These are phyloP conservation scores for Panurus biarmicus DNA, from an alignment of 2,113 vertebrate species.

Conservation along the genomic window DNA sequence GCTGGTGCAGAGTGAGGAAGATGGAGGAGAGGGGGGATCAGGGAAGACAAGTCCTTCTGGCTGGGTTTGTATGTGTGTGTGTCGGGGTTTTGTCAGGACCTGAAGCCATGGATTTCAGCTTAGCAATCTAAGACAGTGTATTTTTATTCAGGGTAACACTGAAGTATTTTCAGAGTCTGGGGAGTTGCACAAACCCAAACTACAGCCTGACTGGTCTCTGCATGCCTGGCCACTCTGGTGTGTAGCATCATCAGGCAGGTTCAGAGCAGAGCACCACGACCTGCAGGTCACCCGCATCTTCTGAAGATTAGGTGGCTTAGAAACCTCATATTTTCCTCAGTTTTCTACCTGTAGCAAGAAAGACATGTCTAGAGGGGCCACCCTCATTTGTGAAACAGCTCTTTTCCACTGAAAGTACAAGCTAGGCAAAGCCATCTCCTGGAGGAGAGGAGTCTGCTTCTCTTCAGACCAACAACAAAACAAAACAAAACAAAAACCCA, in stretches of 20 bases:
- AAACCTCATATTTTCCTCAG: background rate
- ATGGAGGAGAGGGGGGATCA: background rate
- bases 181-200: background rate
- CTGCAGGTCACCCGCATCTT: background rate
- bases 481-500: background rate
- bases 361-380: background rate
- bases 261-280: fast-evolving
- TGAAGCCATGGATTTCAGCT: background rate
- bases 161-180: background rate
- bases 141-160: background rate
- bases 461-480: background rate
- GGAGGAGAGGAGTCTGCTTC: background rate
- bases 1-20: background rate
- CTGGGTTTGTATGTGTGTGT: background rate
- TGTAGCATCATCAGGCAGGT: background rate
- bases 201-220: background rate
- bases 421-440: background rate
- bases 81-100: background rate
- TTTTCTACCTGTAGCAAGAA: background rate
- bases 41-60: background rate
- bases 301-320: background rate
- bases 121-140: background rate
- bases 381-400: background rate
- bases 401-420: fast-evolving
- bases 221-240: background rate